phyloP scores from a whole-genome alignment of 2,113 vertebrate species.

The Smithornis capensis region DNA sequence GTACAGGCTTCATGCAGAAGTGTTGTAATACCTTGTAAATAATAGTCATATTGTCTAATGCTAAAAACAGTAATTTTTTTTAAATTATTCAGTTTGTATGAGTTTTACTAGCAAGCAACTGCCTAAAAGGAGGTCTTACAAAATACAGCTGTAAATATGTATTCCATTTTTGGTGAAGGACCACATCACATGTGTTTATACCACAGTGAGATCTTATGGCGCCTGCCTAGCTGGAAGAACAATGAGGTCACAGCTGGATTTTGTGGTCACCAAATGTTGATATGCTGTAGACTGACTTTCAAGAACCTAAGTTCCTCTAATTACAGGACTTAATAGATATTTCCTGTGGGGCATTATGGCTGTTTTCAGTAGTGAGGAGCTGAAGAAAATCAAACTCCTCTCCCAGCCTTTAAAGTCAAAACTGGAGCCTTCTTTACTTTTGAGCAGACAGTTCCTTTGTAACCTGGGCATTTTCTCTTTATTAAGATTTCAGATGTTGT shows the following conservation, averaged over 20 bases:
- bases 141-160: neutral
- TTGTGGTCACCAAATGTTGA: neutral
- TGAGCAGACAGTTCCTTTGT: neutral
- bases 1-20: neutral
- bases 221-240: neutral
- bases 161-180: rapidly evolving
- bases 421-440: neutral
- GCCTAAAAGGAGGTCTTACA: neutral
- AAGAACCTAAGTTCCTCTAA: neutral
- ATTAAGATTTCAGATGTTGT: neutral
- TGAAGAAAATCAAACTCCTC: neutral
- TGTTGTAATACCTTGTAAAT: neutral
- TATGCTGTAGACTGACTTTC: neutral
- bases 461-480: neutral
- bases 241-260: neutral
- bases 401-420: neutral
- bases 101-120: neutral
- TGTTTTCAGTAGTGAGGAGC: neutral
- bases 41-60: neutral
- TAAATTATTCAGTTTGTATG: neutral
- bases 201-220: neutral
- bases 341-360: neutral
- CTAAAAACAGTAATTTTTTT: neutral
- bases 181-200: neutral
- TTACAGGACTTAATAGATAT: neutral